phyloP scores from a whole-genome alignment of 2,113 vertebrate species.

The Himantopus leucocephalus region DNA sequence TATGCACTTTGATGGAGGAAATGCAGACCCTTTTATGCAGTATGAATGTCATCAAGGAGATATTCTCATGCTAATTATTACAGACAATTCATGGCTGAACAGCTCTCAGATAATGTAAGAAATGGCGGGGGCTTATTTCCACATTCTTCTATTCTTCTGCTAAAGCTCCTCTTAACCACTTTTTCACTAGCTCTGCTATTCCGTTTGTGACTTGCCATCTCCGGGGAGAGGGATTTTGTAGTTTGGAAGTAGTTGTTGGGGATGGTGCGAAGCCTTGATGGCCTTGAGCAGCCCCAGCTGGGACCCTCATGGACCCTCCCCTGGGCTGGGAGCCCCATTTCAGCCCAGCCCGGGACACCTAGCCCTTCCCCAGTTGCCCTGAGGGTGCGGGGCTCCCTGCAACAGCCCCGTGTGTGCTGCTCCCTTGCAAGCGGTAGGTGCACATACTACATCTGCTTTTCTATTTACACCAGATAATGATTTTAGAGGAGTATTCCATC shows the following conservation, averaged over 20 bases:
- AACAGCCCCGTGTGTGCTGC: rapidly evolving
- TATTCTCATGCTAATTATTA: conserved; percentile 76
- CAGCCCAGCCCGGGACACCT: background rate
- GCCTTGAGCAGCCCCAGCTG: background rate
- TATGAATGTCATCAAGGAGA: conserved; percentile 74
- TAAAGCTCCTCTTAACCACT: conserved; percentile 36
- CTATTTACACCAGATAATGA: background rate
- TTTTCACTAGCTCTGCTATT: conserved; percentile 8
- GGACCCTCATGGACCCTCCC: rapidly evolving
- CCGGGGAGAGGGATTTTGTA: background rate
- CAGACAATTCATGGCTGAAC: conserved; percentile 66
- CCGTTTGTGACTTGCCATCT: background rate
- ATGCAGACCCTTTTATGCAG: conserved; percentile 65
- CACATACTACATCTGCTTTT: background rate
- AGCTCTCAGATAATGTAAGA: conserved; percentile 50
- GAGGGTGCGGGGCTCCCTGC: background rate
- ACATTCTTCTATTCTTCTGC: conserved; percentile 4
- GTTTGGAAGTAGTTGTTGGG: background rate
- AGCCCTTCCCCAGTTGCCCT: background rate
- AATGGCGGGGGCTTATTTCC: conserved; percentile 4
- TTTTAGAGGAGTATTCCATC: background rate
- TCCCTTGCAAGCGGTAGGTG: background rate
- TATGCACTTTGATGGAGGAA: conserved; percentile 73
- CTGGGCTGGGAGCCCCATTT: background rate
- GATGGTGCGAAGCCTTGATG: rapidly evolving